Conservation (phyloP, 1,140 invertebrate genomes). For the Calephelis virginiensis region DNA sequence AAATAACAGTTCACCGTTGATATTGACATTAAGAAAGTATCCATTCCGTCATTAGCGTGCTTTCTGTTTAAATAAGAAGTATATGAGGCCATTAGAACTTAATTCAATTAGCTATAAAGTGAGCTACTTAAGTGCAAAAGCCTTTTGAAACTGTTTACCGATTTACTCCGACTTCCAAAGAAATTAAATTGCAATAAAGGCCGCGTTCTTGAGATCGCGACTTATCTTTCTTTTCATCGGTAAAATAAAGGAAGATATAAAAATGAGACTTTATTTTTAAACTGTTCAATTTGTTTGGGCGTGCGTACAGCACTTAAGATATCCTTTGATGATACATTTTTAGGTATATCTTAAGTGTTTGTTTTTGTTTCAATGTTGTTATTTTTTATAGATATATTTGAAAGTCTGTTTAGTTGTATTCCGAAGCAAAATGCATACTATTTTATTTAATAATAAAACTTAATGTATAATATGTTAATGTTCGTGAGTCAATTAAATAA, state of each 20-base stretch:
- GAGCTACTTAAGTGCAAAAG: conserved; percentile 7
- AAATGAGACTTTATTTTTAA: conserved; percentile 35
- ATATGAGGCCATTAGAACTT: conserved; percentile 8
- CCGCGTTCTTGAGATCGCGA: conserved; percentile 37
- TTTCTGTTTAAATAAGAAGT: conserved; percentile 9
- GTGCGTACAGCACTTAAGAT: conserved; percentile 9
- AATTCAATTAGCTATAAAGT: conserved; percentile 8
- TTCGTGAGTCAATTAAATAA: too few relatives aligned
- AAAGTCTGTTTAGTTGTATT: too few relatives aligned
- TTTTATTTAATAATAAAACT: too few relatives aligned
- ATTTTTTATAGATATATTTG: background rate
- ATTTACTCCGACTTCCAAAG: conserved; percentile 37
- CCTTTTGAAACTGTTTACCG: conserved; percentile 1
- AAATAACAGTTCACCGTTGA: background rate
- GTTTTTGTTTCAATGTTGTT: background rate
- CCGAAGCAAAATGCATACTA: too few relatives aligned
- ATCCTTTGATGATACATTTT: conserved; percentile 1
- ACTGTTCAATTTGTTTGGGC: conserved; percentile 26
- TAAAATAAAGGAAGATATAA: conserved; percentile 31
- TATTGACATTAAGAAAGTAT: background rate
- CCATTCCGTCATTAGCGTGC: background rate
- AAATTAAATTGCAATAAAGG: conserved; percentile 36
- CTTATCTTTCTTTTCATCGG: conserved; percentile 48
- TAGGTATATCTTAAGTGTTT: background rate
- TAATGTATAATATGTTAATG: too few relatives aligned